phyloP scores from a whole-genome alignment of 2,888 invertebrate species.

The Galeopsomyia nigrocyanea region DNA sequence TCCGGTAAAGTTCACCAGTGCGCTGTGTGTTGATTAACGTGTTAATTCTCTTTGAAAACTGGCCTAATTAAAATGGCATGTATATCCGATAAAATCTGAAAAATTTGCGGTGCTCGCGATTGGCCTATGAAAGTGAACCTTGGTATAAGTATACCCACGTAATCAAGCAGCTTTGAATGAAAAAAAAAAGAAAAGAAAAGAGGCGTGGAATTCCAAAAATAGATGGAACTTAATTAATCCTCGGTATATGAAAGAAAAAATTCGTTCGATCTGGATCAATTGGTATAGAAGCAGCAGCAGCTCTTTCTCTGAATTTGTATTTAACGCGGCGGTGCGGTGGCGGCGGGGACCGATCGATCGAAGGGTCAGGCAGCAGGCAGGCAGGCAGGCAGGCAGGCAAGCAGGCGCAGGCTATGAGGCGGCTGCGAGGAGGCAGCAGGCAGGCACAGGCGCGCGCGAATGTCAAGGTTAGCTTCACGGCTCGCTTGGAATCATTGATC shows the following conservation, averaged over 20 bases:
- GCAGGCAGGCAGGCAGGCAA: background rate
- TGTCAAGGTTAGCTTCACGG: conserved; percentile 31
- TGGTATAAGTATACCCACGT: too few relatives aligned
- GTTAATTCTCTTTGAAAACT: too few relatives aligned
- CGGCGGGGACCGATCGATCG: conserved; percentile 25
- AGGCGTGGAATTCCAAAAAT: conserved; percentile 11
- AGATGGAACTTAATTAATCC: conserved; percentile 9
- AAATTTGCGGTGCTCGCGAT: too few relatives aligned
- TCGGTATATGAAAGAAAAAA: background rate
- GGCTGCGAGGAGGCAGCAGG: background rate
- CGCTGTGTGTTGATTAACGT: too few relatives aligned
- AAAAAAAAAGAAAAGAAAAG: too few relatives aligned
- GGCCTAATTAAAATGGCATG: too few relatives aligned
- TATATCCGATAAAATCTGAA: too few relatives aligned
- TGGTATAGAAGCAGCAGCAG: background rate
- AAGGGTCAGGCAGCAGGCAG: conserved; percentile 21
- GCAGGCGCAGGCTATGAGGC: background rate
- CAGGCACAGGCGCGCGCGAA: conserved; percentile 4
- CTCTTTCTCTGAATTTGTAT: conserved; percentile 21
- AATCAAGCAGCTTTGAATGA: too few relatives aligned
- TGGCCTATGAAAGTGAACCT: too few relatives aligned
- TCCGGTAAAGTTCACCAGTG: too few relatives aligned
- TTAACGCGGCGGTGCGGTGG: conserved; percentile 7
- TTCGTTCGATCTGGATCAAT: conserved; percentile 6
- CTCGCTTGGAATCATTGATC: conserved; percentile 38